Evolutionary conservation across 92 coral and sea anemone species (phyloP), one percentile per base, ranked within the genome.

Genomic region (Heteractis magnifica): DNA sequence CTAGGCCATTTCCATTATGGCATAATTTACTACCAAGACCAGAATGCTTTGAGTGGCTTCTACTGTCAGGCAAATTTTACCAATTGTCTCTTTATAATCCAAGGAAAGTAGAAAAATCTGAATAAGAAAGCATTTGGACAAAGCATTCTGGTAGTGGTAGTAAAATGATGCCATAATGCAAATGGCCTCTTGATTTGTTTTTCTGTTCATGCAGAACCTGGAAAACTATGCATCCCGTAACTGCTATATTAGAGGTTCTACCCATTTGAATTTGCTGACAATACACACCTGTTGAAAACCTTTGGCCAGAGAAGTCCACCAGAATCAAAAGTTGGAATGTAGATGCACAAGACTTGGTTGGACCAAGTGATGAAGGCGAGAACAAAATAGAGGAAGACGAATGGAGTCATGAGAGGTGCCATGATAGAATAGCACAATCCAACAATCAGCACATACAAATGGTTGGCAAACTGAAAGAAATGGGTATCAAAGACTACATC

Each of bases 251-350:
- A 12, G 21, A 0, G 12, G 65, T n/a, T 64, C 55, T 10, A 81
- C 16, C 19, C 10, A 4, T 72, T 64, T 5, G 13, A 50, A 83
- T 5, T 10, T 9, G 4, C 6, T 55, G 11, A 6, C 59, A 51
- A 76, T 51, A 19, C 72, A 62, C 79, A 95, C 98, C 95, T 91
- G 85, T 88, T 90, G 82, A 95, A 95, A 20, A 91, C 87, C 51
- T 85, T 84, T 0, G 98, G 97, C 98, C 98, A 95, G 95, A 95
- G 86, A 3, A 82, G 91, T 52, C 98, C 98, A 56, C 94, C 97
- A 72, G 92, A 91, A 26, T 92, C 92, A 92, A 92, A 95, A 73
- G 81, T 89, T 72, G 98, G 97, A 65, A 93, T 93, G 75, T 95
- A 95, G 16, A 95, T 90, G 87, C 94, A 93, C 79, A 93, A 68